Percentiles rank a stretch among this genome's conserved stretches.
phyloP scores from a whole-genome alignment of 1,140 invertebrate species.

The Chironomus striatipennis region DNA sequence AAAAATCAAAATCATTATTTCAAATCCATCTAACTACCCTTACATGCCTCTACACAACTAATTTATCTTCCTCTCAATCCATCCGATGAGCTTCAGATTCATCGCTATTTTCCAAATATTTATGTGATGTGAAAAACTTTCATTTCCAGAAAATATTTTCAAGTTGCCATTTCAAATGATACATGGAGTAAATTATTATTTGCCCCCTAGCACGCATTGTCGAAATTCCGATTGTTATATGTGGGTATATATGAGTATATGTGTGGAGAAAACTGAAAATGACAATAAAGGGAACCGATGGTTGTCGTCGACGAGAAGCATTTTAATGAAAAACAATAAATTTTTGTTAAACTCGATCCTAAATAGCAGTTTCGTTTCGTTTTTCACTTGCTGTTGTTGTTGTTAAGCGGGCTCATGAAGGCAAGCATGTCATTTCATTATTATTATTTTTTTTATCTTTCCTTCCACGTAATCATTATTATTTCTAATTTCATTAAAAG shows the following conservation, averaged over 20 bases:
- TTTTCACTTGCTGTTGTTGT: no score
- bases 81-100: slow-evolving; percentile 1
- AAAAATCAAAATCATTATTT: no score
- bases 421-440: neutral
- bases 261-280: no score
- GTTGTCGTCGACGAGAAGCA: neutral
- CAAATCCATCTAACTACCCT: no score
- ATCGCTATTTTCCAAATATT: neutral
- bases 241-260: neutral
- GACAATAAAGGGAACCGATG: no score
- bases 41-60: no score
- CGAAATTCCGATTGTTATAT: neutral
- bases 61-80: neutral
- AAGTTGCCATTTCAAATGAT: neutral
- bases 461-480: neutral
- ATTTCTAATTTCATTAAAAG: slow-evolving; percentile 15
- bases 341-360: neutral
- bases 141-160: no score
- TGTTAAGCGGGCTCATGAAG: no score
- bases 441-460: slow-evolving; percentile 4
- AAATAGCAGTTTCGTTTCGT: neutral
- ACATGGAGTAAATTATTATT: slow-evolving; percentile 14
- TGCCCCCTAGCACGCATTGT: neutral
- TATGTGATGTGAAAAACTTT: neutral
- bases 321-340: slow-evolving; percentile 15